Conservation (phyloP, 2,888 invertebrate genomes). For the Phanerotoma sp. region DNA sequence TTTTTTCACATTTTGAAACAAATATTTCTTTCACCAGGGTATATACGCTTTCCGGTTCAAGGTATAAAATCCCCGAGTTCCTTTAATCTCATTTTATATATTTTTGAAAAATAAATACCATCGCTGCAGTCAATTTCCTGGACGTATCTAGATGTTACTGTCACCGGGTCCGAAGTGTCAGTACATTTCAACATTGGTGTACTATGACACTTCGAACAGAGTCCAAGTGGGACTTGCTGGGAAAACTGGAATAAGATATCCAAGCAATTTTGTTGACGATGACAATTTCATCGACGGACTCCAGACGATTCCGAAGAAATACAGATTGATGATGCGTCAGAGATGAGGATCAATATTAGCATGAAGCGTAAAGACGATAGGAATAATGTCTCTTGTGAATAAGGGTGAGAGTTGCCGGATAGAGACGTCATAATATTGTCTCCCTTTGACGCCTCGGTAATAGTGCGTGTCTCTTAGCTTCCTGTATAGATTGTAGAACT, state of each 20-base stretch:
- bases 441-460: conserved; percentile 45
- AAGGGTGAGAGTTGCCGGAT: conserved; percentile 37
- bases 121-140: not conserved
- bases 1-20: no score
- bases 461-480: conserved; percentile 34
- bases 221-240: not conserved
- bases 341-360: conserved; percentile 45
- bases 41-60: no score
- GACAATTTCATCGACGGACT: no score
- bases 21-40: no score
- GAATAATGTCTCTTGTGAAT: conserved; percentile 31
- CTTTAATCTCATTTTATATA: no score
- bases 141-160: no score
- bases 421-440: conserved; percentile 53
- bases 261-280: no score
- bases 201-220: conserved; percentile 44
- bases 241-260: not conserved
- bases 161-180: conserved; percentile 47
- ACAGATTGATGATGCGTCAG: no score
- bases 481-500: conserved; percentile 22
- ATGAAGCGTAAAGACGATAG: conserved; percentile 40
- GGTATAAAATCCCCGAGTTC: no score
- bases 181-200: conserved; percentile 49
- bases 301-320: no score
- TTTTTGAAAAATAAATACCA: no score